Evolutionary conservation across 2,797 vertebrate genomes (phyloP).

Genomic region (Vespertilio murinus): DNA sequence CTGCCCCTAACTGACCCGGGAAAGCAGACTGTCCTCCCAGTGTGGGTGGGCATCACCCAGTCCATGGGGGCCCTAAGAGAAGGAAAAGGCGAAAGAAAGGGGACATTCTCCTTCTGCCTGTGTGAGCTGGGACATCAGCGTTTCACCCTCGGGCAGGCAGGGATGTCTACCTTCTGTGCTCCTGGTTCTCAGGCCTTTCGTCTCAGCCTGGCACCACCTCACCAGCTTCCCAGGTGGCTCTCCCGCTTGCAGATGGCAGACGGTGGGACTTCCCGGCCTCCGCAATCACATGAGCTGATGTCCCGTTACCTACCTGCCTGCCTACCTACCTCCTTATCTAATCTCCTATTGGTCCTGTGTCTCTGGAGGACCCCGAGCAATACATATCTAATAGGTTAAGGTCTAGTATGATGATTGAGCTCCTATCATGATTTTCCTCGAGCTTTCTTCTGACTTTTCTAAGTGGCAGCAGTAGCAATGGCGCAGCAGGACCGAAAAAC

Average conservation of each 20-base stretch:
- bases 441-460: background rate
- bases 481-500: background rate
- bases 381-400: background rate
- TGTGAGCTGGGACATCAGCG: background rate
- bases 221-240: background rate
- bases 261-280: background rate
- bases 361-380: background rate
- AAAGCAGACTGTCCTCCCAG: background rate
- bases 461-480: background rate
- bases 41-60: background rate
- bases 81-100: background rate
- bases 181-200: background rate
- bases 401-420: background rate
- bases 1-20: too few relatives aligned
- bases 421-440: background rate
- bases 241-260: background rate
- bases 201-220: background rate
- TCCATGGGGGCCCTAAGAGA: background rate
- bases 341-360: background rate
- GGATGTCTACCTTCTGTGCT: background rate
- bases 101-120: background rate
- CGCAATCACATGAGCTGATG: background rate
- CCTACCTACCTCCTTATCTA: background rate
- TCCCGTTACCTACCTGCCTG: background rate
- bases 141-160: background rate